Conservation (phyloP, 2,888 invertebrate species). For the Xylota segnis region DNA sequence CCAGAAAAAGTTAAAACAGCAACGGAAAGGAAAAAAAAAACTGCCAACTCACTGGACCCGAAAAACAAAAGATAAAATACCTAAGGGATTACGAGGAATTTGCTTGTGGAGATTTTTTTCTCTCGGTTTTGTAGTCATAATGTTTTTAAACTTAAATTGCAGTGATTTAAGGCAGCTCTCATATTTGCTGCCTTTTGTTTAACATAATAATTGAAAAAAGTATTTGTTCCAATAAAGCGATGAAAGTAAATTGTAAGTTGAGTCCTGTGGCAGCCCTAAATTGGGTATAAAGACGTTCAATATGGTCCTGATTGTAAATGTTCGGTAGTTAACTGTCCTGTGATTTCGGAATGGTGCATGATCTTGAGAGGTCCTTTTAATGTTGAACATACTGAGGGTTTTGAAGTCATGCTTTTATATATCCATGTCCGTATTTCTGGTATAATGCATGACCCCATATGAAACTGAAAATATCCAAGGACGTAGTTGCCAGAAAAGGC, state of each 20-base stretch:
- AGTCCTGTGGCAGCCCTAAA: not conserved
- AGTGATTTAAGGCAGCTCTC: conserved; percentile 5
- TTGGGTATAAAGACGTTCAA: not conserved
- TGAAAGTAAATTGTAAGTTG: conserved; percentile 7
- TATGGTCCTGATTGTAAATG: not conserved
- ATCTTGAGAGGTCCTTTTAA: no score
- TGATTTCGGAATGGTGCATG: no score
- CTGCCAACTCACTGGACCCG: conserved; percentile 40
- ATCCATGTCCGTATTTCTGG: no score
- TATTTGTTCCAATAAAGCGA: not conserved
- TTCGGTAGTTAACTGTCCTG: no score
- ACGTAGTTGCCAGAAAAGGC: no score
- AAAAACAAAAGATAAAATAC: conserved; percentile 44
- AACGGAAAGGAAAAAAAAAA: conserved; percentile 6
- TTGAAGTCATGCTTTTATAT: no score
- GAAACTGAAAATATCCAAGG: no score
- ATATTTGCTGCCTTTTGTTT: conserved; percentile 16
- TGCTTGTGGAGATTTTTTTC: conserved; percentile 10
- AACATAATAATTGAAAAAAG: conserved; percentile 33
- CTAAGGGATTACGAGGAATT: conserved; percentile 39
- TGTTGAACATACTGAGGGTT: no score
- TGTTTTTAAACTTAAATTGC: conserved; percentile 34
- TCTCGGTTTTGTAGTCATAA: conserved; percentile 4
- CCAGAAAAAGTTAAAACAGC: conserved; percentile 14
- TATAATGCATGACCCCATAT: no score